A percentile compares a stretch with the other conserved stretches of the same genome.
Evolutionary conservation across 1,140 invertebrate species (phyloP).

Genomic region (Halesus radiatus): DNA sequence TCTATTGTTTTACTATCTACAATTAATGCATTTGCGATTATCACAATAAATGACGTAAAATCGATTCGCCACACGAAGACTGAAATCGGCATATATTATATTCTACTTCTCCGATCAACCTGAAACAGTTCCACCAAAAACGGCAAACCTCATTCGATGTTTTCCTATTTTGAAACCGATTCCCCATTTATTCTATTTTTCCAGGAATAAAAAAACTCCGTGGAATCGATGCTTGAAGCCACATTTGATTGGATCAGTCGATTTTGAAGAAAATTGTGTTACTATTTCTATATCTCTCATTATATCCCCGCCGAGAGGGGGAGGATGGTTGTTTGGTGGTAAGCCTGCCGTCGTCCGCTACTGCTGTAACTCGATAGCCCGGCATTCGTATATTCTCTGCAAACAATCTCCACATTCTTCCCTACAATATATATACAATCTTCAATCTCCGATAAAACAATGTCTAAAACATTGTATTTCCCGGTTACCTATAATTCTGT

Average conservation of each 20-base stretch:
- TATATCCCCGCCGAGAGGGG: background rate
- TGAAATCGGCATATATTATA: too few relatives aligned
- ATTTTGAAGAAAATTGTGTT: slow-evolving; percentile 36
- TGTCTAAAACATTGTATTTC: too few relatives aligned
- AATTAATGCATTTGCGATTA: too few relatives aligned
- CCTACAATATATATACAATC: background rate
- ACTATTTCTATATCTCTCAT: slow-evolving; percentile 25
- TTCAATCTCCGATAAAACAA: background rate
- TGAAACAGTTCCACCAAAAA: background rate
- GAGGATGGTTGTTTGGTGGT: background rate
- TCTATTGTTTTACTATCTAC: too few relatives aligned
- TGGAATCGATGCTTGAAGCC: slow-evolving; percentile 7
- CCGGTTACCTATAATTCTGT: too few relatives aligned
- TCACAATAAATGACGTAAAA: too few relatives aligned
- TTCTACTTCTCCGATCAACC: too few relatives aligned
- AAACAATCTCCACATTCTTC: slow-evolving; percentile 3
- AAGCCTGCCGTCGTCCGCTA: too few relatives aligned
- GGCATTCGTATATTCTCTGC: background rate
- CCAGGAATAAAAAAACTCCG: slow-evolving; percentile 16
- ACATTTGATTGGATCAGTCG: slow-evolving; percentile 27
- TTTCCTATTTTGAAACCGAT: slow-evolving; percentile 20
- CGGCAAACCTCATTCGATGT: background rate
- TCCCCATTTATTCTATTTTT: slow-evolving; percentile 15
- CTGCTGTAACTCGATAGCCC: slow-evolving; percentile 26
- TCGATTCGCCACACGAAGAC: too few relatives aligned